Evolutionary conservation across 2,797 vertebrate genomes (phyloP).

Genomic region (Enteromius radiatus): DNA sequence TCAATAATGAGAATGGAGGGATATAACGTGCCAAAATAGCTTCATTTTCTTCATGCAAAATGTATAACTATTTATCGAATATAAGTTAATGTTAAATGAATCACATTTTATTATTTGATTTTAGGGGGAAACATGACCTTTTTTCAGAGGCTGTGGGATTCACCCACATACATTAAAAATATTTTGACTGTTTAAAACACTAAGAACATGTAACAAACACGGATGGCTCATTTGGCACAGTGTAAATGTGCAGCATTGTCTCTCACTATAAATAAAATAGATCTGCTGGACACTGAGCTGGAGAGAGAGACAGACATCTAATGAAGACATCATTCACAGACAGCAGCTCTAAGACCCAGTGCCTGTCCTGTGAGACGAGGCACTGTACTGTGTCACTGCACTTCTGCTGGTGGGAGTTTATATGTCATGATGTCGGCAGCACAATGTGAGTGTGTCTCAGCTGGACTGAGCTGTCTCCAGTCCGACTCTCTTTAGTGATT

Average conservation of each 20-base stretch:
- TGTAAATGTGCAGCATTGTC: not conserved
- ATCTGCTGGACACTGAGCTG: not conserved
- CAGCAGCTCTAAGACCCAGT: conserved; percentile 25
- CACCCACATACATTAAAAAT: not conserved
- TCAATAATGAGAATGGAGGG: not conserved
- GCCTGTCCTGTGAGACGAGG: conserved; percentile 16
- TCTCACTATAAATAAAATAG: not conserved
- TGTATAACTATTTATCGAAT: not conserved
- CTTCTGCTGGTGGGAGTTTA: not conserved
- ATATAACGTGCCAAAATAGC: not conserved
- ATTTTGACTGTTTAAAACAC: not conserved
- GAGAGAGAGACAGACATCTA: not conserved
- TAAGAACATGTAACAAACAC: not conserved
- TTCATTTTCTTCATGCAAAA: not conserved
- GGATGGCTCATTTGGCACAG: not conserved
- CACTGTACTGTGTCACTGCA: not conserved
- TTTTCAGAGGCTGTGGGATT: not conserved
- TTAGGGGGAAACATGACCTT: not conserved
- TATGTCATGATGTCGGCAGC: conserved; percentile 6
- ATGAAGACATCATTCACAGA: conserved; percentile 44
- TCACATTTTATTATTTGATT: not conserved
- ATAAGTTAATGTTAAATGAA: not conserved
- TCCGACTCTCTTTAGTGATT: conserved; percentile 87
- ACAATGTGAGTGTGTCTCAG: conserved; percentile 11
- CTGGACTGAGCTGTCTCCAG: conserved; percentile 67